A percentile compares a stretch with the other conserved stretches of the same genome.
Conservation (phyloP, 2,113 vertebrate genomes). For the Centropristis striata region DNA sequence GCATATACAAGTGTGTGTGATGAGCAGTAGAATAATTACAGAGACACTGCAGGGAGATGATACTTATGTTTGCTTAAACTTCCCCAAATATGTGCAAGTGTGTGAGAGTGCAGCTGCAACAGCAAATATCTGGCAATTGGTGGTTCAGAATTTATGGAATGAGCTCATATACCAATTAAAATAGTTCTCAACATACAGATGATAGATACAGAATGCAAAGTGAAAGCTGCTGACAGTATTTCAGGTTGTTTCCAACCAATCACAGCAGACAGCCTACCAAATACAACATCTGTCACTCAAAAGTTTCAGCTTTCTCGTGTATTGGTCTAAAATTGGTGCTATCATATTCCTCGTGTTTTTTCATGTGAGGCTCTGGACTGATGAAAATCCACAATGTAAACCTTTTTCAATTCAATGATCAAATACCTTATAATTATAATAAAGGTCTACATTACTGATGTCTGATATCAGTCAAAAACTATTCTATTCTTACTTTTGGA, state of each 20-base stretch:
- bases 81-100: not conserved
- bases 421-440: not conserved
- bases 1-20: not conserved
- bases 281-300: no score
- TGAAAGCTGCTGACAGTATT: not conserved
- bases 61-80: slow-evolving; percentile 46
- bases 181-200: not conserved
- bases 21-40: slow-evolving; percentile 40
- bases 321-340: not conserved
- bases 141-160: not conserved
- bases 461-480: no score
- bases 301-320: not conserved
- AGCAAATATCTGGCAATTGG: not conserved
- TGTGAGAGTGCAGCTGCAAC: not conserved
- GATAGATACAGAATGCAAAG: not conserved
- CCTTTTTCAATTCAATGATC: not conserved
- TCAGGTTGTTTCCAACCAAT: not conserved
- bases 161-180: not conserved
- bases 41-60: slow-evolving; percentile 29
- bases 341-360: not conserved
- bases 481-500: no score
- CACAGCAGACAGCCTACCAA: not conserved
- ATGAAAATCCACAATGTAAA: not conserved
- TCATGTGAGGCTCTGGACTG: not conserved
- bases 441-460: no score